phyloP scores from a whole-genome alignment of 2,113 vertebrate species.

The Penelope pileata region DNA sequence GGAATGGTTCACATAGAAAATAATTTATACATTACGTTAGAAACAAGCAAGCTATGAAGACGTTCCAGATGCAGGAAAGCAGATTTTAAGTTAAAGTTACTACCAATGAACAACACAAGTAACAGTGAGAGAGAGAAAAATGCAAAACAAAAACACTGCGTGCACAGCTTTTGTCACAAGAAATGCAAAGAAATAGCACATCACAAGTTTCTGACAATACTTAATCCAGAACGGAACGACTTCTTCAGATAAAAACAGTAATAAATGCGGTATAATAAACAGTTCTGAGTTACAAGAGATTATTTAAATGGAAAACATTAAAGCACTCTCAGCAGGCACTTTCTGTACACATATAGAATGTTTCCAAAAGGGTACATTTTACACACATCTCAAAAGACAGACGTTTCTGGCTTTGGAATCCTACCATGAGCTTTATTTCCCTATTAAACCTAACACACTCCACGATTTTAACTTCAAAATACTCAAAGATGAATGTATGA shows the following conservation, averaged over 20 bases:
- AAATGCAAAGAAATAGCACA: rapidly evolving
- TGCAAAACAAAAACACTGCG: background rate
- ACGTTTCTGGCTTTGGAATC: background rate
- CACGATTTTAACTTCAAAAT: background rate
- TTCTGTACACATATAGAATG: background rate
- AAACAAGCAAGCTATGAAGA: background rate
- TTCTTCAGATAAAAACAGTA: background rate
- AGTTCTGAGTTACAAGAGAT: background rate
- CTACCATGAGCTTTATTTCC: background rate
- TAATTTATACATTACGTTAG: background rate
- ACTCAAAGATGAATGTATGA: background rate
- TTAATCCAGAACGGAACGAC: background rate
- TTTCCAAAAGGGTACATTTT: background rate
- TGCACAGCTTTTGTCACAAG: background rate
- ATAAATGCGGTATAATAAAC: background rate
- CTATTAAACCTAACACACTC: background rate
- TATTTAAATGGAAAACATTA: background rate
- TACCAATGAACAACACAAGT: background rate
- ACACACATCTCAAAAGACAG: background rate
- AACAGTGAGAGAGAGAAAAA: background rate
- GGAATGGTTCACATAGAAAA: background rate
- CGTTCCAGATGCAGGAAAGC: background rate
- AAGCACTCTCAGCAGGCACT: background rate
- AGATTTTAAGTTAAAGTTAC: background rate
- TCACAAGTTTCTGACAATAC: background rate